These are phyloP conservation scores for Dicaeum eximium DNA, from an alignment of 2,113 vertebrate species.

Conservation along the genomic window DNA sequence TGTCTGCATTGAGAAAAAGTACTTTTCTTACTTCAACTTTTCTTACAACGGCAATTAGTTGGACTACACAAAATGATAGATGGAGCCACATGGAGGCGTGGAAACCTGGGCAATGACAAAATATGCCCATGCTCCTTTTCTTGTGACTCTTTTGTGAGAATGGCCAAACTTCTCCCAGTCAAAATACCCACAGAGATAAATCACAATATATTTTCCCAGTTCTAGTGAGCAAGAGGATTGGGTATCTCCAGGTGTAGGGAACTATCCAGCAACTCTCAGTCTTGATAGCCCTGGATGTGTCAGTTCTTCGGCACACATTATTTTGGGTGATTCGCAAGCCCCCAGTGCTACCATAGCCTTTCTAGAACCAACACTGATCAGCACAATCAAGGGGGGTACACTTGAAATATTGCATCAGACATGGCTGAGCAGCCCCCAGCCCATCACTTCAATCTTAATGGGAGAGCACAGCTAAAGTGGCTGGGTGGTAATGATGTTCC, in stretches of 20 bases:
- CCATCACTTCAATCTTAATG: not conserved
- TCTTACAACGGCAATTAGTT: fast-evolving
- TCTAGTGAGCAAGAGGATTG: not conserved
- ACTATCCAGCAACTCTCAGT: fast-evolving
- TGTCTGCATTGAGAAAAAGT: not conserved
- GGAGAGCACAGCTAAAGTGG: not conserved
- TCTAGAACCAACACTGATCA: fast-evolving
- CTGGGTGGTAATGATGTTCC: not conserved
- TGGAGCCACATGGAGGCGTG: fast-evolving
- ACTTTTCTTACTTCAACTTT: not conserved
- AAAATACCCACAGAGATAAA: not conserved
- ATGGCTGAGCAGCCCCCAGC: not conserved
- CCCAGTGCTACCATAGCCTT: not conserved
- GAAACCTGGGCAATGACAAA: not conserved
- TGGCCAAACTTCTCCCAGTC: not conserved
- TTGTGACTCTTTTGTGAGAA: not conserved
- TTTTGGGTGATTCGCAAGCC: not conserved
- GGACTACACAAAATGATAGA: not conserved
- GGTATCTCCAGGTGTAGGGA: not conserved
- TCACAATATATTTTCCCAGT: not conserved
- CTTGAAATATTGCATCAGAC: not conserved
- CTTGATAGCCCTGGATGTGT: not conserved
- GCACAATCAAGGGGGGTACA: fast-evolving
- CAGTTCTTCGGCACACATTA: not conserved
- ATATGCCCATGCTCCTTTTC: not conserved